phyloP scores from a whole-genome alignment of 2,888 invertebrate genomes.

The Metallyticus violacea region DNA sequence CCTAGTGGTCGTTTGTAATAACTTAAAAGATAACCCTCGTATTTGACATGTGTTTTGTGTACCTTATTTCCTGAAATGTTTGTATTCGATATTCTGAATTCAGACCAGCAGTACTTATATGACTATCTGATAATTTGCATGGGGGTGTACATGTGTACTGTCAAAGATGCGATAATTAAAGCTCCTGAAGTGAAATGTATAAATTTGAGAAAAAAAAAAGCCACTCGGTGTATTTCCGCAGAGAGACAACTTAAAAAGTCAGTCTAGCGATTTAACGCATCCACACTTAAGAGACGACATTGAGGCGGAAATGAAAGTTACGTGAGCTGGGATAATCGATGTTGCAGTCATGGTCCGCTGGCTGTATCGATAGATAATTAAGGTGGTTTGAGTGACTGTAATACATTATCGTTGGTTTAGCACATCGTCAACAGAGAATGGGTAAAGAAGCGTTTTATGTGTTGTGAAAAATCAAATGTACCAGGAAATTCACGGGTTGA shows the following conservation, averaged over 20 bases:
- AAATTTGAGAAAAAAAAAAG: background rate
- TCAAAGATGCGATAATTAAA: too few species aligned
- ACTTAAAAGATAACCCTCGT: too few species aligned
- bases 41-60: too few species aligned
- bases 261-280: too few species aligned
- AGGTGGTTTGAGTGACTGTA: background rate
- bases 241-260: too few species aligned
- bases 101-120: too few species aligned
- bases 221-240: background rate
- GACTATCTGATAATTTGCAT: too few species aligned
- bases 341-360: background rate
- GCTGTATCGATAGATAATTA: background rate
- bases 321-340: background rate
- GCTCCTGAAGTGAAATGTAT: background rate
- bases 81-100: too few species aligned
- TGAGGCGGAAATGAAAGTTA: background rate
- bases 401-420: background rate
- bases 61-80: too few species aligned
- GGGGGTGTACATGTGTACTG: too few species aligned
- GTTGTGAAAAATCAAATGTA: background rate
- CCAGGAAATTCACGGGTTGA: background rate
- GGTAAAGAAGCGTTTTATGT: background rate
- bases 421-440: background rate
- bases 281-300: background rate
- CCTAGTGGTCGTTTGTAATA: too few species aligned